Percentiles rank a stretch among this genome's conserved stretches.
These are phyloP conservation scores for Cassiopea xamachana DNA, from an alignment of 30 jellyfish, hydroid and myxozoan species.

Conservation along the genomic window DNA sequence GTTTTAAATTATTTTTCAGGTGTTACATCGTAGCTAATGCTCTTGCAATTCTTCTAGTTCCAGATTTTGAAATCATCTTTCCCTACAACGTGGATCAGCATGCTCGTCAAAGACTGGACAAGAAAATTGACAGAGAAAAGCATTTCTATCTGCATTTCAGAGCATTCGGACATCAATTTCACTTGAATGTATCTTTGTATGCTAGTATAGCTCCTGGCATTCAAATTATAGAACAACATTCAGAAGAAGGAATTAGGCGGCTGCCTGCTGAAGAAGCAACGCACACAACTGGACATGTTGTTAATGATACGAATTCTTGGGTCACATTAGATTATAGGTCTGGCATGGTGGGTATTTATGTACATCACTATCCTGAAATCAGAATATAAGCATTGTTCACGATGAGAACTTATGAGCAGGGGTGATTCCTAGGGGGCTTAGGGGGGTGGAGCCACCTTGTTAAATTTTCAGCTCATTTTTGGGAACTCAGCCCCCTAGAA, in stretches of 20 bases:
- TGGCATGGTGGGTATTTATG: slow-evolving; percentile 75
- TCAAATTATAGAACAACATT: slow-evolving; percentile 82
- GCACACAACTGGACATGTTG: slow-evolving; percentile 62
- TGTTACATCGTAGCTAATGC: not conserved
- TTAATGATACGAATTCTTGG: slow-evolving; percentile 55
- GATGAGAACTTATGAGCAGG: too few relatives aligned
- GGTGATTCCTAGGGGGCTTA: too few relatives aligned
- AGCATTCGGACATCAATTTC: slow-evolving; percentile 81
- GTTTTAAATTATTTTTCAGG: too few relatives aligned
- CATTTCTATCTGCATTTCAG: slow-evolving; percentile 34
- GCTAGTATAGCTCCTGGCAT: slow-evolving; percentile 32
- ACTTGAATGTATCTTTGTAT: slow-evolving; percentile 48
- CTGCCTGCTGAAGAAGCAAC: slow-evolving; percentile 55
- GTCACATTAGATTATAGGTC: slow-evolving; percentile 76
- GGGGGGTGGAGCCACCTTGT: too few relatives aligned
- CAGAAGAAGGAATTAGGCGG: slow-evolving; percentile 59
- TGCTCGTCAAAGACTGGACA: not conserved
- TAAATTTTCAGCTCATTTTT: too few relatives aligned
- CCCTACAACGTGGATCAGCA: slow-evolving; percentile 55
- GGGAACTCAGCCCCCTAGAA: too few relatives aligned
- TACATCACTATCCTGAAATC: not conserved
- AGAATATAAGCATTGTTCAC: too few relatives aligned
- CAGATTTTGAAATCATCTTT: slow-evolving; percentile 42
- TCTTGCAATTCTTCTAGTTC: slow-evolving; percentile 2
- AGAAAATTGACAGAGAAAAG: not conserved